Conservation (phyloP, 1,140 invertebrate genomes). For the Acyrthosiphon pisum region DNA sequence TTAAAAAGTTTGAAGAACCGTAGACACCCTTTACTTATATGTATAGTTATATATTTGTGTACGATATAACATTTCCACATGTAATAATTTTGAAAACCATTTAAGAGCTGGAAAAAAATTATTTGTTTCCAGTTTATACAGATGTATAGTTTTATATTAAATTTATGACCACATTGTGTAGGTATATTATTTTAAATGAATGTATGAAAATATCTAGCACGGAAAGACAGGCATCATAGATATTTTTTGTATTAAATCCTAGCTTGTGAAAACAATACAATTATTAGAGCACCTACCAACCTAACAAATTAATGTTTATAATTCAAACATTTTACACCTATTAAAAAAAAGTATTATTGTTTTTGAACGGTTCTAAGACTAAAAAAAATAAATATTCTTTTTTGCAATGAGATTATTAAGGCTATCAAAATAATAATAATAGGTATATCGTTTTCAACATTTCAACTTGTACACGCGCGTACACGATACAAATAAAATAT, state of each 20-base stretch:
- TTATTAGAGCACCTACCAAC: too few species aligned
- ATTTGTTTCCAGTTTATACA: too few species aligned
- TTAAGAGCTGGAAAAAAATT: background rate
- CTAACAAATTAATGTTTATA: background rate
- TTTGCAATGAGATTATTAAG: too few species aligned
- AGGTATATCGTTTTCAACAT: background rate
- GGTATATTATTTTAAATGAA: too few species aligned
- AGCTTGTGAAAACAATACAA: too few species aligned
- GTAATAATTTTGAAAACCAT: background rate
- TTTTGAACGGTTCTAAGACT: background rate
- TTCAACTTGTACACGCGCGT: background rate
- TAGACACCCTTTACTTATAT: background rate
- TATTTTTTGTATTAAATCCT: too few species aligned
- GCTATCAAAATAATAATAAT: background rate
- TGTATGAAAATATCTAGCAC: too few species aligned
- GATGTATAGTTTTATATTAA: too few species aligned
- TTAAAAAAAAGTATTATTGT: background rate
- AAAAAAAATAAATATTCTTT: background rate
- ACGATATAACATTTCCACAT: background rate
- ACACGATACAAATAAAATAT: background rate
- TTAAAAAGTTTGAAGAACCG: background rate
- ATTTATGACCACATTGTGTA: too few species aligned
- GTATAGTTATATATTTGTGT: background rate
- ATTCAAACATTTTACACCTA: background rate
- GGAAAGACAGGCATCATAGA: too few species aligned